phyloP scores from a whole-genome alignment of 2,888 invertebrate species.

The Phyllotreta striolata region DNA sequence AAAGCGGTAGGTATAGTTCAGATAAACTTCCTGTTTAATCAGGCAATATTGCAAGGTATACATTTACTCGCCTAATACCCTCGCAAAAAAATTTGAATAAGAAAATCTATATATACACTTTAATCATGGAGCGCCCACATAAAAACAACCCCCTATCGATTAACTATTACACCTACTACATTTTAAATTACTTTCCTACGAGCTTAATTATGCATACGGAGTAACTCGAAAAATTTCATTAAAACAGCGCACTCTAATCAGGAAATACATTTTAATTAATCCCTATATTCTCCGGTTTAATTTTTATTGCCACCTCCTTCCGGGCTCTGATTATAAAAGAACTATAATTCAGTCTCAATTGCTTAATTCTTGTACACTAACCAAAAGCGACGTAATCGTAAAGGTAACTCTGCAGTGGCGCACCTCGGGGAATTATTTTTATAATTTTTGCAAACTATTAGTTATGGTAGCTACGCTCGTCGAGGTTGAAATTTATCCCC shows the following conservation, averaged over 20 bases:
- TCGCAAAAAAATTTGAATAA: too few species aligned
- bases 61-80: too few species aligned
- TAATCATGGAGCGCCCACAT: too few species aligned
- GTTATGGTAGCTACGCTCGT: too few species aligned
- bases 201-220: too few species aligned
- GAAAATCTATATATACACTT: too few species aligned
- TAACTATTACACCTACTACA: too few species aligned
- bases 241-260: conserved; percentile 1
- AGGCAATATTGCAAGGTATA: too few species aligned
- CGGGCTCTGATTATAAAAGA: conserved; percentile 8
- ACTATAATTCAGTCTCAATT: conserved; percentile 9
- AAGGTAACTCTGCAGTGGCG: background rate
- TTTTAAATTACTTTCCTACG: too few species aligned
- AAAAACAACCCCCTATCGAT: too few species aligned
- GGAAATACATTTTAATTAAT: conserved; percentile 7
- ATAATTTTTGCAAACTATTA: background rate
- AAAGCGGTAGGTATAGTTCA: background rate
- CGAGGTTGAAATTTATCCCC: conserved; percentile 13
- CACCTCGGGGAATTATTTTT: background rate
- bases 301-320: background rate
- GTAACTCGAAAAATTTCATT: conserved; percentile 11
- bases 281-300: background rate
- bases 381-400: conserved; percentile 7
- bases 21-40: too few species aligned
- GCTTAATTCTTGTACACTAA: background rate